A percentile compares a stretch with the other conserved stretches of the same genome.
These are phyloP conservation scores for Eurois occulta DNA, from an alignment of 2,888 invertebrate species.

Conservation along the genomic window DNA sequence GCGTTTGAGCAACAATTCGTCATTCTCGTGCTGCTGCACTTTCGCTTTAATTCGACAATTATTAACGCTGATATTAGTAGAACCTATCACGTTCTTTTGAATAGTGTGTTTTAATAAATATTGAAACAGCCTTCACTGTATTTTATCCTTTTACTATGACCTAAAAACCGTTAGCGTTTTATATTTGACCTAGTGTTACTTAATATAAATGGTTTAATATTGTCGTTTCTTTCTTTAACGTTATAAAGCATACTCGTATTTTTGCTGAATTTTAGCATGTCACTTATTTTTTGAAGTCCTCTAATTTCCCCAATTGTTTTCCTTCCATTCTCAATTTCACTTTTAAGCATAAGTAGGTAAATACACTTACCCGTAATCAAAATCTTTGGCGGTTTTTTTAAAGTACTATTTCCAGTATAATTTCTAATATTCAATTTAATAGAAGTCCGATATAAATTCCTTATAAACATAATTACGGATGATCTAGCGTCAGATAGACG, in stretches of 20 bases:
- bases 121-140: slow-evolving; percentile 35
- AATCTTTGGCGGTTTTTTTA: slow-evolving; percentile 87
- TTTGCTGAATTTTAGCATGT: no score
- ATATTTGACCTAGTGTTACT: background rate
- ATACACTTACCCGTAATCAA: slow-evolving; percentile 90
- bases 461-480: slow-evolving; percentile 76
- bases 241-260: no score
- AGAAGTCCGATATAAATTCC: slow-evolving; percentile 76
- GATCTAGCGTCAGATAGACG: slow-evolving; percentile 53
- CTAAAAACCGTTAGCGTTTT: background rate
- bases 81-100: slow-evolving; percentile 29
- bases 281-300: background rate
- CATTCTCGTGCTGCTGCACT: slow-evolving; percentile 41
- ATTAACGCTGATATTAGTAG: slow-evolving; percentile 29
- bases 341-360: slow-evolving; percentile 24
- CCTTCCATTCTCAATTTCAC: slow-evolving; percentile 15
- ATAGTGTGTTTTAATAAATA: background rate
- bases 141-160: slow-evolving; percentile 45
- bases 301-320: background rate
- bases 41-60: slow-evolving; percentile 49
- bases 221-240: background rate
- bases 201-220: background rate
- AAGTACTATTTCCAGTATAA: slow-evolving; percentile 74
- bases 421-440: slow-evolving; percentile 75
- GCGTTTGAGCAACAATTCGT: slow-evolving; percentile 46